Conservation (phyloP, 1,140 invertebrate genomes). For the Lucilia sericata region DNA sequence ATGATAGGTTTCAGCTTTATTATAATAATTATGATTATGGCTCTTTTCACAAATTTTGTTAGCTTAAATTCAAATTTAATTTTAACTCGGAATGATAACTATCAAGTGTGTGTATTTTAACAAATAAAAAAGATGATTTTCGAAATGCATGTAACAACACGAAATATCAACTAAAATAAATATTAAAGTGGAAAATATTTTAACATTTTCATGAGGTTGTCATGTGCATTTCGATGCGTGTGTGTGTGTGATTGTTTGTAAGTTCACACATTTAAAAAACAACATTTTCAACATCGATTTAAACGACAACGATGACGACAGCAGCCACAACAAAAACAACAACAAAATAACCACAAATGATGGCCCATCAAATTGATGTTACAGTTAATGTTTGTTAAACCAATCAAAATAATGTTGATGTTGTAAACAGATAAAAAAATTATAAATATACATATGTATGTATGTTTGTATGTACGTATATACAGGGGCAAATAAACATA, state of each 20-base stretch:
- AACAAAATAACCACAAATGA: constrained; percentile 5
- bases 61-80: no score
- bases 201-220: neutral
- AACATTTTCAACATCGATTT: neutral
- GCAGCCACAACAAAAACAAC: neutral
- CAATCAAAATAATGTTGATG: constrained; percentile 27
- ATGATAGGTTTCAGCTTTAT: no score
- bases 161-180: neutral
- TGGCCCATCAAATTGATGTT: constrained; percentile 23
- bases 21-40: no score
- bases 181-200: neutral
- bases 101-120: no score
- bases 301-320: neutral
- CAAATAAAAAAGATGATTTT: no score
- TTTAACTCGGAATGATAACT: no score
- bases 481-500: neutral
- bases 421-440: constrained; percentile 13
- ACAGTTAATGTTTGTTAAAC: constrained; percentile 27
- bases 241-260: no score
- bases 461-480: neutral
- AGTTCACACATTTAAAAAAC: neutral
- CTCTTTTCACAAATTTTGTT: no score
- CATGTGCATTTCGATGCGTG: neutral
- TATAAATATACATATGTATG: no score
- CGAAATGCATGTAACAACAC: neutral